These are phyloP conservation scores for Aradus depressus DNA, from an alignment of 2,888 invertebrate species.

Conservation along the genomic window DNA sequence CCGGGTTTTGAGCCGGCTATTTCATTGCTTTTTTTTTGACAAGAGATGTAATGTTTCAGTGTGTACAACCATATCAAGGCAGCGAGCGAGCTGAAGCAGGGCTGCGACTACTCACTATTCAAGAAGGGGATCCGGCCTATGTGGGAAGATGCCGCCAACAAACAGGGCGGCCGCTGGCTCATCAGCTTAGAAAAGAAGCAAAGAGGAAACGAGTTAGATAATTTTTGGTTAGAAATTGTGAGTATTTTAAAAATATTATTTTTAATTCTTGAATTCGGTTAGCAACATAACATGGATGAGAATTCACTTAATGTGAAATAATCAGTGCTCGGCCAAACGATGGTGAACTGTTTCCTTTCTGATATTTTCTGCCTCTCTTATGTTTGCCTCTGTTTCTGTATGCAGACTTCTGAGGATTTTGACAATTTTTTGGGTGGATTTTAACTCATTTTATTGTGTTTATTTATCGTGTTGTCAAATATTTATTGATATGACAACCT, in stretches of 20 bases:
- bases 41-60: conserved; percentile 52
- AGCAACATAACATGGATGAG: no score
- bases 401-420: no score
- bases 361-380: no score
- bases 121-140: conserved; percentile 82
- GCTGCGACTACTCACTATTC: conserved; percentile 78
- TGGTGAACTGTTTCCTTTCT: no score
- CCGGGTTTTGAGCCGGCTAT: background rate
- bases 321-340: no score
- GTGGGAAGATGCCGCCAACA: conserved; percentile 94
- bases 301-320: no score
- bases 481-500: no score
- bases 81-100: conserved; percentile 71
- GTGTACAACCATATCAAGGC: conserved; percentile 84
- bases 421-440: no score
- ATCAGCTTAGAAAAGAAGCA: conserved; percentile 73
- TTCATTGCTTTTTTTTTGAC: conserved; percentile 13
- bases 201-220: conserved; percentile 60
- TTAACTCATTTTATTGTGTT: no score
- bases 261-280: no score
- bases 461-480: no score
- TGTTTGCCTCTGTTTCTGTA: no score
- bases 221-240: conserved; percentile 78
- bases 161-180: conserved; percentile 85
- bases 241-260: conserved; percentile 34